A percentile compares a stretch with the other conserved stretches of the same genome.
Conservation (phyloP, 35 echinoderm and acorn worm species). For the Apostichopus californicus region DNA sequence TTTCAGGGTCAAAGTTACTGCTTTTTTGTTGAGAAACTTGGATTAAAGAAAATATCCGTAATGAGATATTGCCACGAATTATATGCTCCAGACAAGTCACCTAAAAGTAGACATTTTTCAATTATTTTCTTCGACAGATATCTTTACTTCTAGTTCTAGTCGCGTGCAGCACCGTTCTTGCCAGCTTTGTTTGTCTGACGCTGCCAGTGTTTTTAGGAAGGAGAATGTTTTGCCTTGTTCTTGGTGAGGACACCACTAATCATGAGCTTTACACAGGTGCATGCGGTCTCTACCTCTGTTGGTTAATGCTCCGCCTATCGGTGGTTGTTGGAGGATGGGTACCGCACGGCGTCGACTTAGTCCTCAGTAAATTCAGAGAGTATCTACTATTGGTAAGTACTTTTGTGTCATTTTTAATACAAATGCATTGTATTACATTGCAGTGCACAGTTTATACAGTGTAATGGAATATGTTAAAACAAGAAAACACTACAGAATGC, state of each 20-base stretch:
- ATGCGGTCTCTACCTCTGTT: slow-evolving; percentile 93
- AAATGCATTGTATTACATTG: too few relatives aligned
- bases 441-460: too few relatives aligned
- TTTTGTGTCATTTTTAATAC: too few relatives aligned
- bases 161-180: slow-evolving; percentile 70
- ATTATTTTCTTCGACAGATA: slow-evolving; percentile 61
- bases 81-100: not conserved
- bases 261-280: slow-evolving; percentile 99
- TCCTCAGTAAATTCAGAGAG: slow-evolving; percentile 72
- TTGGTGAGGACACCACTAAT: slow-evolving; percentile 69
- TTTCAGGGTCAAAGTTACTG: not conserved
- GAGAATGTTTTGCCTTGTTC: slow-evolving; percentile 75
- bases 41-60: not conserved
- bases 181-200: slow-evolving; percentile 90
- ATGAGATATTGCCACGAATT: not conserved
- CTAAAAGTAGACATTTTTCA: not conserved
- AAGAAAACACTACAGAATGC: too few relatives aligned
- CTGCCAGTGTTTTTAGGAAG: slow-evolving; percentile 87
- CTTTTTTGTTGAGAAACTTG: not conserved
- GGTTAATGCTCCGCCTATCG: slow-evolving; percentile 71
- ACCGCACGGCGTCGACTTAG: slow-evolving; percentile 70
- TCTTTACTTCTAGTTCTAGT: slow-evolving; percentile 75
- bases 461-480: too few relatives aligned
- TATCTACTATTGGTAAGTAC: slow-evolving; percentile 89
- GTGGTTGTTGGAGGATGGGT: slow-evolving; percentile 81